Conservation (phyloP, 2,888 invertebrate species). For the Netelia fuscicornis region DNA sequence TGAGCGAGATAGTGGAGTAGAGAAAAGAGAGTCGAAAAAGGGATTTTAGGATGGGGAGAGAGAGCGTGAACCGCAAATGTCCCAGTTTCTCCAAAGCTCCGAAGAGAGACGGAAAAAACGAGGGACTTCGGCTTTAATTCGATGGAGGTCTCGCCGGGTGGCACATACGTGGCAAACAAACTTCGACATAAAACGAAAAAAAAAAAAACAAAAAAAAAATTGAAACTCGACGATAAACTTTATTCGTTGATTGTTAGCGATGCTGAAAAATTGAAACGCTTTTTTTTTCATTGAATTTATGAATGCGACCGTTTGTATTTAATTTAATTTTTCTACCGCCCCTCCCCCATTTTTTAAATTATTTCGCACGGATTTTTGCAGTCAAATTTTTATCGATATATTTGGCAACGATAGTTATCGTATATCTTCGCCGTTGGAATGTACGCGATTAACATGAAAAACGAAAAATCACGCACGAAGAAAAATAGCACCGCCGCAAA, state of each 20-base stretch:
- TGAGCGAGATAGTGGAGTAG: no score
- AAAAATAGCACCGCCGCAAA: neutral
- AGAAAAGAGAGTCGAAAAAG: conserved; percentile 12
- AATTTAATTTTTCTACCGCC: neutral
- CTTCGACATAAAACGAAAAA: neutral
- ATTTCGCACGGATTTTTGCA: neutral
- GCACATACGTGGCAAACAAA: neutral
- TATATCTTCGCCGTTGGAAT: neutral
- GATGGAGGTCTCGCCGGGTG: neutral
- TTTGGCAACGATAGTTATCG: neutral
- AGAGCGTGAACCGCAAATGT: neutral
- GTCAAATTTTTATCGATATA: neutral
- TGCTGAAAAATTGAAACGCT: neutral
- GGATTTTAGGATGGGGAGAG: neutral
- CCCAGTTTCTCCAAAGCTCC: neutral
- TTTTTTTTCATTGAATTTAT: neutral
- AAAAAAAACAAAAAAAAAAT: neutral
- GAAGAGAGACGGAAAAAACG: neutral
- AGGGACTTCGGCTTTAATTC: neutral
- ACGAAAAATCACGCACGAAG: neutral
- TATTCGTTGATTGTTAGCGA: neutral
- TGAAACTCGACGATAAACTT: neutral
- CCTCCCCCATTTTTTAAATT: neutral
- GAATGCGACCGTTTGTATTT: neutral
- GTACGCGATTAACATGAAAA: neutral